A percentile compares a stretch with the other conserved stretches of the same genome.
Evolutionary conservation across 2,888 invertebrate species (phyloP).

Genomic region (Deilephila porcellus): DNA sequence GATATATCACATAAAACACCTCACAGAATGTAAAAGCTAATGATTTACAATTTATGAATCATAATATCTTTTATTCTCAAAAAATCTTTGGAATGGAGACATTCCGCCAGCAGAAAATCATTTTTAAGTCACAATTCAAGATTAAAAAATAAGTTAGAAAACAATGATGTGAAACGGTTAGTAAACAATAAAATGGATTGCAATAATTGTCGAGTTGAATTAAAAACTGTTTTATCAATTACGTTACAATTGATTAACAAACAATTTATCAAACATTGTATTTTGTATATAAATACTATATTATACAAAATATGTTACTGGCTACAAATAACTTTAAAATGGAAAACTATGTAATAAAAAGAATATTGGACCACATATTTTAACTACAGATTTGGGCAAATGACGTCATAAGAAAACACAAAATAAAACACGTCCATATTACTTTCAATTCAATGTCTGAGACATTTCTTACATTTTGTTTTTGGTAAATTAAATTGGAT

Average conservation of each 20-base stretch:
- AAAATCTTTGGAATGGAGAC: constrained; percentile 45
- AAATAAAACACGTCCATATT: no score
- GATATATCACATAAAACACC: constrained; percentile 82
- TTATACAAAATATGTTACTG: no score
- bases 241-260: background rate
- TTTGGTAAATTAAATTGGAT: background rate
- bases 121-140: constrained; percentile 23
- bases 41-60: constrained; percentile 44
- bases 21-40: constrained; percentile 72
- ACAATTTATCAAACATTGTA: background rate
- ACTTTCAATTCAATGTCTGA: no score
- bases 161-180: constrained; percentile 21
- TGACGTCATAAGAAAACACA: no score
- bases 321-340: no score
- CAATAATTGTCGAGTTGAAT: constrained; percentile 3
- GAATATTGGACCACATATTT: no score
- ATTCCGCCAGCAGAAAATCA: constrained; percentile 28
- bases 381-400: no score
- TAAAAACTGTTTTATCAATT: background rate
- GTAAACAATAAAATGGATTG: constrained; percentile 30
- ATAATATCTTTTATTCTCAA: constrained; percentile 31
- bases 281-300: no score
- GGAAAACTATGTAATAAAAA: no score
- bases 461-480: background rate
- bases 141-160: constrained; percentile 26